Conservation (phyloP, 2,113 vertebrate genomes). For the Tonatia bakeri region DNA sequence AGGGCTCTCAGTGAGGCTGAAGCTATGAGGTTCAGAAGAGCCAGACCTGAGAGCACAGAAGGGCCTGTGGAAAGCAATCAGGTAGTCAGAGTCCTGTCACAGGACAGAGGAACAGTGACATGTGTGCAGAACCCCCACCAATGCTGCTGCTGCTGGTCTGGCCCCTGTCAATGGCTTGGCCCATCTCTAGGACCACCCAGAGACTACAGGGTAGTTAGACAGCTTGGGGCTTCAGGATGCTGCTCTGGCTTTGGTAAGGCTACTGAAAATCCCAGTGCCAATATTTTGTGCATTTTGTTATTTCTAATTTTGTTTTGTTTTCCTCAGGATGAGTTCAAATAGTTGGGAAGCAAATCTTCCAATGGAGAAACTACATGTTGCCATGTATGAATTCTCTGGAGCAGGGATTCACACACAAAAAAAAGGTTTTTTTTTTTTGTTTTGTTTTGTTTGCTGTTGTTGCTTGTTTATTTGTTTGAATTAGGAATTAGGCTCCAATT, state of each 20-base stretch:
- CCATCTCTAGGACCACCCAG: accelerated
- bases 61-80: too few species aligned
- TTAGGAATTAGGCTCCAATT: neutral
- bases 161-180: neutral
- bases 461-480: neutral
- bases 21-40: neutral
- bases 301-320: neutral
- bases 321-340: neutral
- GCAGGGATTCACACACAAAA: neutral
- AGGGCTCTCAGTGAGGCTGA: neutral
- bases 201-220: neutral
- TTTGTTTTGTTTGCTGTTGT: neutral
- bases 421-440: too few species aligned
- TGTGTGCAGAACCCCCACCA: accelerated
- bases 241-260: neutral
- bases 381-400: neutral
- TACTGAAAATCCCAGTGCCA: neutral
- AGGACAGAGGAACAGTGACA: accelerated
- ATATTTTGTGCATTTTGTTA: neutral
- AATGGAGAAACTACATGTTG: neutral
- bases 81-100: too few species aligned
- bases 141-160: neutral
- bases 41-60: too few species aligned
- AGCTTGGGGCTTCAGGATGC: neutral
- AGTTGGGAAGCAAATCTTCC: neutral